Evolutionary conservation across 30 jellyfish, hydroid and myxozoan species (phyloP), one percentile per base, ranked within the genome.

Genomic region (Aurelia aurita complex sp. Pacific): DNA sequence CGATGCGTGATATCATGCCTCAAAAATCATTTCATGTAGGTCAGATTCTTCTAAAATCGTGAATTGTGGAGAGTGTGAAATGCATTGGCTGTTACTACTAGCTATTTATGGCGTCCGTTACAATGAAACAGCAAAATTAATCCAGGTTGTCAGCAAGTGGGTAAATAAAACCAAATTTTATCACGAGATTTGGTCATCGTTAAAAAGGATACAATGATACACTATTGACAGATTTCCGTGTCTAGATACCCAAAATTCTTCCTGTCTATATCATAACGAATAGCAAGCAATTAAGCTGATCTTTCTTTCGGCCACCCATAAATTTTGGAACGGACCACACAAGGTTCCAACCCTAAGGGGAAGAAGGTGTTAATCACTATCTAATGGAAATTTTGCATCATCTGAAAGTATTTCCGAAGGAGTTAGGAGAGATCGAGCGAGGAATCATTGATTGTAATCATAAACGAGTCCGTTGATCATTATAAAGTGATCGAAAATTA

Each of bases 131-230:
- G 14, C 57, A 46, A 46, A 38, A 46, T 23, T 61, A 61, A 61
- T 61, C 70, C 40, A 61, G 10, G 12, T 61, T 23, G 36, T 61
- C 70, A 23, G 12, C 70, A 61, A 61, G 36, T 61, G 70, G 36
- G 36, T 17, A 17, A 61, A 61, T 61, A 23, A 61, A 61, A 61
- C 70, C 70, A 61, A 61, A 61, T 9, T 61, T 61, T 61, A 61
- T 17, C 70, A n/a, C 70, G 70, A 61, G 70, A 61, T 61, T 11
- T 61, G 70, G 70, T 61, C 70, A 61, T 61, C 70, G 0, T 61
- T 61, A 4, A 23, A 23, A 0, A 0, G 13, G 70, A n/a, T 23
- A 61, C 70, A 61, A 61, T 61, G 70, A 61, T 61, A n/a, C 36
- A 3, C 36, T 61, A 61, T 61, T 61, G 70, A 61, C 32, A 61